These are phyloP conservation scores for Molothrus ater DNA, from an alignment of 2,797 vertebrate genomes.

Conservation along the genomic window DNA sequence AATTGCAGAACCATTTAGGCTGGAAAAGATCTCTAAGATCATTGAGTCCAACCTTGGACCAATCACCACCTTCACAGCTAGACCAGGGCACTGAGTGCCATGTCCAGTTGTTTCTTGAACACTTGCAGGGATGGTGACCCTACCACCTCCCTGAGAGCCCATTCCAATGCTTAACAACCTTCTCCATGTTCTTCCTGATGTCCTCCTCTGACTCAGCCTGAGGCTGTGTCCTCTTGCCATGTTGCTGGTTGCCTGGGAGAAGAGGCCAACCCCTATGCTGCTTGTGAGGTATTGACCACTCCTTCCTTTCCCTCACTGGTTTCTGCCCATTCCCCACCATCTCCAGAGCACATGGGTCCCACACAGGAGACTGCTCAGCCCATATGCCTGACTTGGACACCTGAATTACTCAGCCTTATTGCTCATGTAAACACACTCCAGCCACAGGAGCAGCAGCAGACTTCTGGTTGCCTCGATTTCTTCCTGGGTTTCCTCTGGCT, in stretches of 20 bases:
- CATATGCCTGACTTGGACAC: rapidly evolving
- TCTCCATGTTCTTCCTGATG: neutral
- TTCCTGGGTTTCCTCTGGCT: neutral
- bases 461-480: neutral
- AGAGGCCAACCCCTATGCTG: rapidly evolving
- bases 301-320: neutral
- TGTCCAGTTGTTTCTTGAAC: neutral
- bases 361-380: neutral
- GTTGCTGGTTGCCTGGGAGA: neutral
- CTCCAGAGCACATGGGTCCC: rapidly evolving
- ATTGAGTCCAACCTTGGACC: neutral
- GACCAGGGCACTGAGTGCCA: neutral
- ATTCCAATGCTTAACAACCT: neutral
- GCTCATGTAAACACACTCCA: neutral
- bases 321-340: neutral
- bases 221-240: neutral
- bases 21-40: neutral
- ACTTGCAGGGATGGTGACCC: neutral
- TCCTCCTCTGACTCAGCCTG: neutral
- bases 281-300: neutral
- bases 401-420: neutral
- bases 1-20: neutral
- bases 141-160: too few relatives aligned
- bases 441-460: neutral
- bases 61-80: neutral